phyloP scores from a whole-genome alignment of 2,113 vertebrate genomes.

The Bufo gargarizans region DNA sequence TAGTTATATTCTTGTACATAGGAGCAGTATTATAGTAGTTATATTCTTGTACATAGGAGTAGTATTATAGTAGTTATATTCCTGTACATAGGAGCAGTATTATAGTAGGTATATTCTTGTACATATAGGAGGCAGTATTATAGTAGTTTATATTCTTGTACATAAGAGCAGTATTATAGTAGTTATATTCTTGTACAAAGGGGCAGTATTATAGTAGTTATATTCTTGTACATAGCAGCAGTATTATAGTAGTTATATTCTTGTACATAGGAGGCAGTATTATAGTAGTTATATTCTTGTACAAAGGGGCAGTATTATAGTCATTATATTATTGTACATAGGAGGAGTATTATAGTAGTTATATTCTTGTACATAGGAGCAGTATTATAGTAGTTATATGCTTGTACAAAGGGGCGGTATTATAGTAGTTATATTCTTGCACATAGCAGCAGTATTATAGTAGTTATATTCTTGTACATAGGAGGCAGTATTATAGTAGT shows the following conservation, averaged over 20 bases:
- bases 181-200: too few relatives aligned
- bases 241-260: neutral
- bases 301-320: neutral
- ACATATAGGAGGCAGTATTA: too few relatives aligned
- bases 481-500: neutral
- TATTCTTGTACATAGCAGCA: too few relatives aligned
- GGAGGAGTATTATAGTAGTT: neutral
- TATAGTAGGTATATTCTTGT: too few relatives aligned
- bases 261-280: neutral
- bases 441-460: neutral
- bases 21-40: too few relatives aligned
- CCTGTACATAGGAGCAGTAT: too few relatives aligned
- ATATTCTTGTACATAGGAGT: too few relatives aligned
- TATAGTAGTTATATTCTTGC: neutral
- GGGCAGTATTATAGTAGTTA: too few relatives aligned
- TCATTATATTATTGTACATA: conserved; percentile 1
- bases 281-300: neutral
- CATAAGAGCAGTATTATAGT: too few relatives aligned
- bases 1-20: neutral
- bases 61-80: too few relatives aligned
- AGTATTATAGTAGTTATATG: neutral
- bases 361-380: neutral
- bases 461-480: neutral
- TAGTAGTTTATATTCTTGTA: too few relatives aligned
- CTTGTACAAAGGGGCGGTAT: neutral